A percentile compares a stretch with the other conserved stretches of the same genome.
These are phyloP conservation scores for Spheniscus humboldti DNA, from an alignment of 2,797 vertebrate species.

Conservation along the genomic window DNA sequence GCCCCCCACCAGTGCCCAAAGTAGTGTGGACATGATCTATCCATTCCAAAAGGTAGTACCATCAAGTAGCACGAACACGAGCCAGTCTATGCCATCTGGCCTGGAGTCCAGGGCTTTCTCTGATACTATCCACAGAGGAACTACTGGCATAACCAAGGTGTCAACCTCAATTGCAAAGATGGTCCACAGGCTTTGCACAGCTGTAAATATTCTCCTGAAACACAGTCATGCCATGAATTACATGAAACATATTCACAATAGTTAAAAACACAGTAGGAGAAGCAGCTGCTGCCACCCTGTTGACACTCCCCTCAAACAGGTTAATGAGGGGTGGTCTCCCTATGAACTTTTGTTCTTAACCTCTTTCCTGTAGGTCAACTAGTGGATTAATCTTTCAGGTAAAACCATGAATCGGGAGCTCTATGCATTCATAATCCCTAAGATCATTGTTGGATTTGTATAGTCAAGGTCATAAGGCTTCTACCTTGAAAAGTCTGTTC, in stretches of 20 bases:
- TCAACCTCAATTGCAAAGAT: background rate
- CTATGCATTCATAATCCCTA: background rate
- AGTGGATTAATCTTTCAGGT: background rate
- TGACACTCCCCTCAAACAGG: background rate
- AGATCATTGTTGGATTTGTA: background rate
- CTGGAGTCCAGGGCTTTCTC: background rate
- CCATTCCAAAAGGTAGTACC: background rate
- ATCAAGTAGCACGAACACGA: background rate
- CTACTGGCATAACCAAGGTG: background rate
- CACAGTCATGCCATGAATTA: background rate
- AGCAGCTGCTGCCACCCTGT: background rate
- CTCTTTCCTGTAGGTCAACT: background rate
- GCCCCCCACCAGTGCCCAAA: accelerated
- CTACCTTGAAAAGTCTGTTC: background rate
- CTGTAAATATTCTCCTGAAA: background rate
- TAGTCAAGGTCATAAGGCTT: slow-evolving; percentile 19
- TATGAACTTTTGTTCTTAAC: background rate
- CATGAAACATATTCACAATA: background rate
- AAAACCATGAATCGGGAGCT: background rate
- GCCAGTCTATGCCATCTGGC: background rate
- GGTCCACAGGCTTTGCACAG: background rate
- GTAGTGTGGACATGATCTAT: background rate
- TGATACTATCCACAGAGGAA: background rate
- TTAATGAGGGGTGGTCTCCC: background rate
- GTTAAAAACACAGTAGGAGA: background rate